Evolutionary conservation across 2,888 invertebrate species (phyloP), one percentile per base, ranked within the genome.

Genomic region (Protophormia terraenovae): DNA sequence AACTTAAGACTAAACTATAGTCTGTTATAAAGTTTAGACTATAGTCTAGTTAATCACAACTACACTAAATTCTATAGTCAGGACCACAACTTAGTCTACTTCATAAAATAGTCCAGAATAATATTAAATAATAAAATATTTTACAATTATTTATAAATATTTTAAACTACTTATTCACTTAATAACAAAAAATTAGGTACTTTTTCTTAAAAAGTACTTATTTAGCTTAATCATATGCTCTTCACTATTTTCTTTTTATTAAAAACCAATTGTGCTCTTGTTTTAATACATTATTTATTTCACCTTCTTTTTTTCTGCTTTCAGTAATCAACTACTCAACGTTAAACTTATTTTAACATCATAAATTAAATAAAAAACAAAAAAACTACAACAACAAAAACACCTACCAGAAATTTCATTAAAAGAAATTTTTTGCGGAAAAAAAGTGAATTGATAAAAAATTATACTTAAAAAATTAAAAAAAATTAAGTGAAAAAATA

Each of bases 301-400:
- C 19, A 71, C 19, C 10, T 50, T 22, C 50, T 50, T 47, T 60
- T 67, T 22, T 73, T 41, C 66, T 29, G 8, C 53, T 84, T 82
- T 72, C 75, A 82, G 78, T 82, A 71, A 76, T 71, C 60, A 72
- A 78, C 71, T 47, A 62, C 64, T 66, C 76, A 55, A 78, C 71
- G 71, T 79, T 60, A 55, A 79, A 75, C 47, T 50, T 75, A 58
- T 72, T 75, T 47, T 22, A 78, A 62, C 47, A 78, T 67, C 50
- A 76, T 69, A 69, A 80, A 80, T 72, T 41, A 41, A 55, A 50
- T 35, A 83, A 58, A 81, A 86, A 66, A 45, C 10, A 85, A 79
- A 86, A 79, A 85, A 85, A 86, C 38, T 29, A 47, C n/a, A 50
- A 50, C 10, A 73, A 41, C 16, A 75, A 32, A 50, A 50, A 50